phyloP scores from a whole-genome alignment of 2,113 vertebrate species.

The Butastur rufipennis region DNA sequence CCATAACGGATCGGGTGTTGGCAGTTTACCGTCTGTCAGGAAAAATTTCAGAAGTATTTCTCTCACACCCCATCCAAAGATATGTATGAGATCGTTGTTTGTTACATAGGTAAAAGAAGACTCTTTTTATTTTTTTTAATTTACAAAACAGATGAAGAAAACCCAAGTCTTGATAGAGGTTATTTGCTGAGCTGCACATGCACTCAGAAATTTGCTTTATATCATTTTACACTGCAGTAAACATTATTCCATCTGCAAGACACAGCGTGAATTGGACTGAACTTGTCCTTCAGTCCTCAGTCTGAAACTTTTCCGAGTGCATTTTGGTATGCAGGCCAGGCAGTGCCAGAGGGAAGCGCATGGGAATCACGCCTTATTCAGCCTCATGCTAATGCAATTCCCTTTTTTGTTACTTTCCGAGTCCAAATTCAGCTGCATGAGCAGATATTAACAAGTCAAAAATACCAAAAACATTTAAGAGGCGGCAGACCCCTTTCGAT shows the following conservation, averaged over 20 bases:
- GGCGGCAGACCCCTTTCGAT: no score
- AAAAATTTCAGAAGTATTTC: constrained; percentile 31
- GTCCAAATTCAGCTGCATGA: background rate
- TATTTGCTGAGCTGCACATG: background rate
- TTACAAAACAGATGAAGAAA: background rate
- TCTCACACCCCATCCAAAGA: background rate
- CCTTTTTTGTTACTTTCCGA: background rate
- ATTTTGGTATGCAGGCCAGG: background rate
- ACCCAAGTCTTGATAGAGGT: background rate
- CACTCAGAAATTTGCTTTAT: background rate
- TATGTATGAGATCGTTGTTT: background rate
- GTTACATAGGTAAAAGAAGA: background rate
- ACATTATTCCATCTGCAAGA: background rate
- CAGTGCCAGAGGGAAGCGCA: background rate
- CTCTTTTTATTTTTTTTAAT: background rate
- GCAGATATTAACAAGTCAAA: background rate
- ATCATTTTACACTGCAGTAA: background rate
- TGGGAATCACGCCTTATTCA: background rate
- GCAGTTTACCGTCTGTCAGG: background rate
- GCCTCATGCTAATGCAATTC: background rate
- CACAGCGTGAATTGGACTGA: background rate
- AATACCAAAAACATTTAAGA: background rate
- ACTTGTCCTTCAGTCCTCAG: background rate
- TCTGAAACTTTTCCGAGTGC: background rate
- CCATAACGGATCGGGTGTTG: background rate